Percentiles rank a stretch among this genome's conserved stretches.
Evolutionary conservation across 2,113 vertebrate genomes (phyloP).

Genomic region (Labrus mixtus): DNA sequence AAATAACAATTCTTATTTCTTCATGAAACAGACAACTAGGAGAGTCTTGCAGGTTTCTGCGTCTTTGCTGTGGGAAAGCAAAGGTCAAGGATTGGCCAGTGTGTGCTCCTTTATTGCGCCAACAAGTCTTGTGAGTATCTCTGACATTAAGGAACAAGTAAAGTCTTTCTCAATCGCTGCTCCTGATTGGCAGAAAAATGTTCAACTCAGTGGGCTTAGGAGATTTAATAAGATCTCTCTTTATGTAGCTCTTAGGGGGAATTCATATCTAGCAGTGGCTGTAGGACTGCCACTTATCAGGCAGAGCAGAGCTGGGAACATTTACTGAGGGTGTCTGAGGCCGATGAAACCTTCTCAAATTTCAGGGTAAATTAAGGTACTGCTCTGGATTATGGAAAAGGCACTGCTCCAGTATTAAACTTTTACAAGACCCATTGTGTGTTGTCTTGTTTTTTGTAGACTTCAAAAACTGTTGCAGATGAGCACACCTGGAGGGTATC

Average conservation of each 20-base stretch:
- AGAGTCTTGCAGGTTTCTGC: conserved; percentile 13
- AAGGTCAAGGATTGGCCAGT: conserved; percentile 23
- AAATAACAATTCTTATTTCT: conserved; percentile 23
- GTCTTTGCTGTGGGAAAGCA: conserved; percentile 63
- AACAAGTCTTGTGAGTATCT: conserved; percentile 33
- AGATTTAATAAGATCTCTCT: conserved; percentile 64
- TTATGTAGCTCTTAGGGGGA: conserved; percentile 60
- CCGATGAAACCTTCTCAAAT: conserved; percentile 56
- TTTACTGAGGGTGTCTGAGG: conserved; percentile 46
- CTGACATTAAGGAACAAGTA: conserved; percentile 50
- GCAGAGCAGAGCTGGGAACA: conserved; percentile 49
- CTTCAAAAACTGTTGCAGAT: conserved; percentile 41
- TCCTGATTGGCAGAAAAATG: conserved; percentile 58
- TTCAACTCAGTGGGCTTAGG: conserved; percentile 34
- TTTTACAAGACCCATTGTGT: conserved; percentile 22
- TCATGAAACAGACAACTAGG: conserved; percentile 35
- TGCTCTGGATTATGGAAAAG: conserved; percentile 28
- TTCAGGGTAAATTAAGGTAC: conserved; percentile 59
- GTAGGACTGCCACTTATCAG: conserved; percentile 55
- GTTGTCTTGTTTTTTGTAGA: conserved; percentile 5
- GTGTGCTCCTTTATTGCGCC: conserved; percentile 33
- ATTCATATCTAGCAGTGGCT: conserved; percentile 55
- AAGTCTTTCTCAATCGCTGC: conserved; percentile 39
- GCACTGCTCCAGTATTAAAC: conserved; percentile 15
- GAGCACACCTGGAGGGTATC: conserved; percentile 61